Conservation (phyloP, 2,113 vertebrate species). For the Catharus fuscescens region DNA sequence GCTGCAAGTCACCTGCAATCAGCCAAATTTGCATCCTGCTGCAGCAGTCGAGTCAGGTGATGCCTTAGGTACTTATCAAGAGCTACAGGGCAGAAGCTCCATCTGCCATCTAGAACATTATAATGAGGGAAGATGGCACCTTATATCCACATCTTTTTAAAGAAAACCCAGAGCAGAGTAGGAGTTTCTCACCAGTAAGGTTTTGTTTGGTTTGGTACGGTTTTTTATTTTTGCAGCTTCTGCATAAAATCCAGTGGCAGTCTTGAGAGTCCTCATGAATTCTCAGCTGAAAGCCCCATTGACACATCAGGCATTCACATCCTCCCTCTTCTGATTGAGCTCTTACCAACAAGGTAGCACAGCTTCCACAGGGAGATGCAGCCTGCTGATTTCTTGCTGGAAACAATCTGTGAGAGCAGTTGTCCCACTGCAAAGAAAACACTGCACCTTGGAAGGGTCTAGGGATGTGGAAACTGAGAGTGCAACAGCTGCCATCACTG, state of each 20-base stretch:
- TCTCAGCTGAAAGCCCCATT: not conserved
- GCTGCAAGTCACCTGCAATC: not conserved
- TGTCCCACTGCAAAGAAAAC: not conserved
- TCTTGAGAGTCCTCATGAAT: not conserved
- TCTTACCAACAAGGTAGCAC: not conserved
- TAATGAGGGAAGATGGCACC: not conserved
- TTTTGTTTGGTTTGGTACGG: not conserved
- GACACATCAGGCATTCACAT: not conserved
- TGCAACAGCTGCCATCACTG: not conserved
- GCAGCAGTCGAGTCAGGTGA: accelerated
- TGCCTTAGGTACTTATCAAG: not conserved
- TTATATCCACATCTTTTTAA: not conserved
- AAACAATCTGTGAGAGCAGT: not conserved
- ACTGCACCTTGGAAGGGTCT: not conserved
- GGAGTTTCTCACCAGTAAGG: not conserved
- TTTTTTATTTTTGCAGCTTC: not conserved
- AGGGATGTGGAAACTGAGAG: not conserved
- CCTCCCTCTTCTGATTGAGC: not conserved
- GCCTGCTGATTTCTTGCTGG: not conserved
- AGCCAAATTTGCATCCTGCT: not conserved
- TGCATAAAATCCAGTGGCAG: not conserved
- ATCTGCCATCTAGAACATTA: not conserved
- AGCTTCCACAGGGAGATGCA: not conserved
- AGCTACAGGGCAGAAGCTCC: not conserved
- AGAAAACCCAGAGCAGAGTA: not conserved